These are phyloP conservation scores for Corapipo altera DNA, from an alignment of 2,113 vertebrate genomes.

Conservation along the genomic window DNA sequence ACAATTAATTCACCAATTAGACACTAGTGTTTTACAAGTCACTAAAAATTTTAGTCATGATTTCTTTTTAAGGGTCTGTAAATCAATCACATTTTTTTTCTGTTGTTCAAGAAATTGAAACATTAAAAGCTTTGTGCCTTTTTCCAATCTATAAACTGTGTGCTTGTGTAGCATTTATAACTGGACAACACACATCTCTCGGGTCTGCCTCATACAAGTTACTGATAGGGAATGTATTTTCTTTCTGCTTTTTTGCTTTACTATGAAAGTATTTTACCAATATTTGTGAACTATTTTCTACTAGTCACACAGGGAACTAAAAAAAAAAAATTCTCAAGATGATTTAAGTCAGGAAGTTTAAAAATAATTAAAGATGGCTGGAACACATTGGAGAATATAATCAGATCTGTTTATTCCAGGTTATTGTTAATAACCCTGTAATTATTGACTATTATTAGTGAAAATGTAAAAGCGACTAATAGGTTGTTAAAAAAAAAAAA, in stretches of 20 bases:
- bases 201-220: background rate
- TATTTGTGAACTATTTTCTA: background rate
- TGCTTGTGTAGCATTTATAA: background rate
- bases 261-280: background rate
- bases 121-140: background rate
- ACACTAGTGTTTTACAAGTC: background rate
- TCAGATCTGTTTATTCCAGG: conserved; percentile 16
- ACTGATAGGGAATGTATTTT: background rate
- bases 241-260: background rate
- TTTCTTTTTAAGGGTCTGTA: background rate
- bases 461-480: conserved; percentile 22
- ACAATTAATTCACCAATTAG: background rate
- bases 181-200: background rate
- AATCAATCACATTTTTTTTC: background rate
- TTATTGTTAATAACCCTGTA: background rate
- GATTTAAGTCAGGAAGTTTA: conserved; percentile 27
- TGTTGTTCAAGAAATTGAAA: background rate
- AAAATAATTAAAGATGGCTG: background rate
- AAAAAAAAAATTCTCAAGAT: background rate
- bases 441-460: background rate
- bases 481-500: background rate
- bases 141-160: background rate
- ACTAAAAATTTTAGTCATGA: background rate
- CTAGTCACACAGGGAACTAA: conserved; percentile 10
- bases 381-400: background rate